Evolutionary conservation across 2,888 invertebrate genomes (phyloP), one percentile per base, ranked within the genome.

Genomic region (Asteroscopus sphinx): DNA sequence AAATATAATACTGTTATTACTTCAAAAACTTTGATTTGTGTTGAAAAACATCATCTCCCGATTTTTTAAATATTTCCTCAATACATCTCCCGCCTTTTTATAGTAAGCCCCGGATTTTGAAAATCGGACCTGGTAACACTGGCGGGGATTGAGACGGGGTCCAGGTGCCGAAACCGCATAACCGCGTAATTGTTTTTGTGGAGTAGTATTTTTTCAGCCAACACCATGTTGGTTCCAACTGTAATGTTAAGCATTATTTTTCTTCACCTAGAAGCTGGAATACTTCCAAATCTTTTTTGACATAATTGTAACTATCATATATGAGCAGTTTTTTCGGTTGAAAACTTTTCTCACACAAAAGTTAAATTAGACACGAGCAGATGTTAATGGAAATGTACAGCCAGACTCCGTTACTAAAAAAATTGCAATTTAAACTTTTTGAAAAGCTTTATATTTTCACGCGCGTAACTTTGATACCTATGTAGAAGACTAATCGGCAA

Each of bases 361-460:
- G 76, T 81, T 81, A 76, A 72, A 78, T 78, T 73, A 73, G 52
- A 67, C 62, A 68, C 49, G 54, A 63, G 73, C 66, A 69, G 59
- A 75, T 56, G 62, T 65, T 76, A 71, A 70, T 71, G 63, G 65
- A 68, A 68, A 68, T 59, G 68, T 59, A 72, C 52, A 67, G 61
- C 67, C 66, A 36, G 61, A n/a, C 63, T 63, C 49, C 51, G 59
- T 44, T 65, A 62, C 65, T 77, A 72, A 42, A 77, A 59, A 76
- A 75, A 76, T 69, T 72, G 73, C 67, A 71, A 76, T 76, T 68
- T 71, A 68, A 79, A 74, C 55, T 75, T 68, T 48, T 35, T 28
- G 26, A 55, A 68, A 52, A 36, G 41, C 26, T 57, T 49, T 62
- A 55, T 59, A 46, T 62, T 59, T 64, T 45, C 16, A 45, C 32